These are phyloP conservation scores for Nasonia longicornis DNA, from an alignment of 1,140 invertebrate genomes.

Conservation along the genomic window DNA sequence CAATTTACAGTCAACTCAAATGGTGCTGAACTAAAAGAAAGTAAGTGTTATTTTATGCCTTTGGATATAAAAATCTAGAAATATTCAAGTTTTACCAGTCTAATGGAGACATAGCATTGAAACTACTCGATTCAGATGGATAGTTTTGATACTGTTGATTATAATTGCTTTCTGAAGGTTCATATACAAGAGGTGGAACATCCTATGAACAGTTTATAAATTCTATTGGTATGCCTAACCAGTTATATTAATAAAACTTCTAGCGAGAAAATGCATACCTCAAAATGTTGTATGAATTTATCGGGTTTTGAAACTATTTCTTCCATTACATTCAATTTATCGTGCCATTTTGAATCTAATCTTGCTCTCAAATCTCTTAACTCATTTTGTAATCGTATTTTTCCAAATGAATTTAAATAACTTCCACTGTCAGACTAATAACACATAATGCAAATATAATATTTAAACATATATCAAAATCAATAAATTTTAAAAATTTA, in stretches of 20 bases:
- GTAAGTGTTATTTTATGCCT: slow-evolving; percentile 8
- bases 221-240: neutral
- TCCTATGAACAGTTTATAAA: slow-evolving; percentile 17
- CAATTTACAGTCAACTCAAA: slow-evolving; percentile 53
- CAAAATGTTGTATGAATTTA: slow-evolving; percentile 32
- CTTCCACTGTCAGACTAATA: slow-evolving; percentile 47
- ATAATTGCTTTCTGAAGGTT: slow-evolving; percentile 8
- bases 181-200: neutral
- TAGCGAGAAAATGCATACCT: slow-evolving; percentile 40
- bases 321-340: slow-evolving; percentile 59
- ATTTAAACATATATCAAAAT: slow-evolving; percentile 10
- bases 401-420: slow-evolving; percentile 57
- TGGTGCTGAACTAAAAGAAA: slow-evolving; percentile 53
- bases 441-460: slow-evolving; percentile 6
- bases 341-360: slow-evolving; percentile 51
- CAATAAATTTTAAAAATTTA: slow-evolving; percentile 48
- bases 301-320: slow-evolving; percentile 46
- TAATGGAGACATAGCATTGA: slow-evolving; percentile 41
- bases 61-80: slow-evolving; percentile 28
- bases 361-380: slow-evolving; percentile 52
- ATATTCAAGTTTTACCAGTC: slow-evolving; percentile 47
- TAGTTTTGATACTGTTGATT: slow-evolving; percentile 33
- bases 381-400: slow-evolving; percentile 57
- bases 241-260: neutral
- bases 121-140: slow-evolving; percentile 21